Evolutionary conservation across 2,113 vertebrate genomes (phyloP), one percentile per base, ranked within the genome.

Genomic region (Hiodon alosoides): DNA sequence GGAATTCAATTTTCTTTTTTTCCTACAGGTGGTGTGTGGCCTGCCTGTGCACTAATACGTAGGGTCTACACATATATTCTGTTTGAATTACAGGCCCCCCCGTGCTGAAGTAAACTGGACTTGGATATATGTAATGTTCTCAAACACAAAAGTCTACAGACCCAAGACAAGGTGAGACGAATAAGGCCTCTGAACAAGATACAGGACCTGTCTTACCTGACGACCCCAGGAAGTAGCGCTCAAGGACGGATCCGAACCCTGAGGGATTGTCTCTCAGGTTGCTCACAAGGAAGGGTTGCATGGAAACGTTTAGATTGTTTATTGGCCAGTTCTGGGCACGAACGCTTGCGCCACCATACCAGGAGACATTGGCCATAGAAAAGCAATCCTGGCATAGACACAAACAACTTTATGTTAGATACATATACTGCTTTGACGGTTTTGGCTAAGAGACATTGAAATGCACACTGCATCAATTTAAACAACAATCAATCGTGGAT

Each of bases 331-430:
- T 92, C 80, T 92, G 93, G 48, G 89, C 87, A 0, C 9, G 87
- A 58, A 90, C 64, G 55, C 89, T 92, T 0, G 86, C 91, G 2
- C 95, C 95, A 0, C 95, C 94, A 0, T 94, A 97, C 95, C 95
- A 97, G 46, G 93, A 97, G 60, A 96, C 55, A 0, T 97, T 96
- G 51, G 81, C 82, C 95, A 97, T 97, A 76, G 95, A 96, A 83
- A 97, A 95, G 78, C 94, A 97, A 57, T 95, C 91, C 95, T 97
- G 86, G 48, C 57, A 81, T 64, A 72, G 2, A 74, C 66, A 8
- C 31, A 31, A 2, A 31, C 31, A 31, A 31, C 31, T 31, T 31
- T 31, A 31, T 31, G 31, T 31, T 31, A 31, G 31, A 31, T 31
- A 31, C 31, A 31, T 31, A 31, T 31, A 31, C 31, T 31, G 31